phyloP scores from a whole-genome alignment of 2,113 vertebrate genomes.

The Microcebus murinus region DNA sequence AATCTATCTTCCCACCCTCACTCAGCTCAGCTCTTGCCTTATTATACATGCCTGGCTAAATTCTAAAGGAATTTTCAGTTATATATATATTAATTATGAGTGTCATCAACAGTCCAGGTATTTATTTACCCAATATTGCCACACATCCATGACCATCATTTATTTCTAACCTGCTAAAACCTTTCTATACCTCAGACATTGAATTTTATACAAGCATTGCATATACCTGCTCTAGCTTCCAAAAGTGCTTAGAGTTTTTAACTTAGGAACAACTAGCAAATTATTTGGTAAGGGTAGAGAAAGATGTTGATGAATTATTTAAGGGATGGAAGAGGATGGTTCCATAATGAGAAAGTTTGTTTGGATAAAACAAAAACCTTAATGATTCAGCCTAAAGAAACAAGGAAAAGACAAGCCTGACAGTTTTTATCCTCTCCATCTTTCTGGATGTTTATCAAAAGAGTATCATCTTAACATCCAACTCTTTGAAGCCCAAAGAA shows the following conservation, averaged over 20 bases:
- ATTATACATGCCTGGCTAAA: neutral
- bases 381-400: neutral
- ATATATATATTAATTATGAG: neutral
- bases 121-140: neutral
- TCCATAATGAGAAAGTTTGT: neutral
- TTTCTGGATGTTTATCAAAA: neutral
- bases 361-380: slow-evolving; percentile 16
- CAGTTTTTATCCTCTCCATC: neutral
- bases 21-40: neutral
- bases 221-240: neutral
- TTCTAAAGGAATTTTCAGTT: neutral
- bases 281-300: neutral
- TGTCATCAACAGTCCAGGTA: neutral
- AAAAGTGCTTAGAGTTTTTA: neutral
- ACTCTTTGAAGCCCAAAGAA: neutral
- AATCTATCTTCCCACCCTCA: neutral
- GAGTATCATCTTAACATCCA: neutral
- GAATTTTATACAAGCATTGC: neutral
- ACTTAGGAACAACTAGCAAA: neutral
- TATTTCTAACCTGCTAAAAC: neutral
- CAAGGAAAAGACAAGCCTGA: neutral
- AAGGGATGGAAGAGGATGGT: neutral
- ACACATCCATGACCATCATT: neutral
- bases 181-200: neutral
- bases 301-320: neutral